These are phyloP conservation scores for Zaprionus obscuricornis DNA, from an alignment of 2,888 invertebrate species.

Conservation along the genomic window DNA sequence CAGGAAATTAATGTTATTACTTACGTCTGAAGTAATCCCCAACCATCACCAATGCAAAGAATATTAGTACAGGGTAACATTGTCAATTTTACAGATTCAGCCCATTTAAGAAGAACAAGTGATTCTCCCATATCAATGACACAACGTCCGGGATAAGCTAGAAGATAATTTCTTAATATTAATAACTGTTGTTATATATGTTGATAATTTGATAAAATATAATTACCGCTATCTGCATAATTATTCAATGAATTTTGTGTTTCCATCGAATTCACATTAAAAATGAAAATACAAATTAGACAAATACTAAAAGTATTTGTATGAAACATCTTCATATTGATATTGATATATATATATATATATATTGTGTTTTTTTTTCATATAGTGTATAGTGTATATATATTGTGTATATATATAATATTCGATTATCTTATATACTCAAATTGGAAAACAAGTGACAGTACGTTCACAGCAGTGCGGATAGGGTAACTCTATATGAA, in stretches of 20 bases:
- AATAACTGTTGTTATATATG: no score
- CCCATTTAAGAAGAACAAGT: conserved; percentile 29
- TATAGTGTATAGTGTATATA: conserved; percentile 7
- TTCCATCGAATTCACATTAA: not conserved
- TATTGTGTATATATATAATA: not conserved
- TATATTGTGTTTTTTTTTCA: not conserved
- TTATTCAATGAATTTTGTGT: conserved; percentile 24
- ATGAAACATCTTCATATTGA: no score
- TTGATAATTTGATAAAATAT: no score
- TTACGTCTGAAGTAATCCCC: conserved; percentile 54
- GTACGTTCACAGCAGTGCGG: conserved; percentile 52
- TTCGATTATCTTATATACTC: not conserved
- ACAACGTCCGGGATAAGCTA: conserved; percentile 56
- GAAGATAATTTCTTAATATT: not conserved
- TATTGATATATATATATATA: no score
- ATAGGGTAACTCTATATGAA: conserved; percentile 33
- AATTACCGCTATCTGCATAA: conserved; percentile 41
- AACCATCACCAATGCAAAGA: conserved; percentile 52
- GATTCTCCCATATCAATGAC: conserved; percentile 47
- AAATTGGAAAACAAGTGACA: no score
- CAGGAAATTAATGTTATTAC: no score
- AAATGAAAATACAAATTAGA: not conserved
- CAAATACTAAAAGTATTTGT: not conserved
- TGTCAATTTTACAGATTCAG: conserved; percentile 27
- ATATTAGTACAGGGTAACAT: conserved; percentile 44